Evolutionary conservation across 1,140 invertebrate species (phyloP), one percentile per base, ranked within the genome.

Genomic region (Meloidogyne exigua): DNA sequence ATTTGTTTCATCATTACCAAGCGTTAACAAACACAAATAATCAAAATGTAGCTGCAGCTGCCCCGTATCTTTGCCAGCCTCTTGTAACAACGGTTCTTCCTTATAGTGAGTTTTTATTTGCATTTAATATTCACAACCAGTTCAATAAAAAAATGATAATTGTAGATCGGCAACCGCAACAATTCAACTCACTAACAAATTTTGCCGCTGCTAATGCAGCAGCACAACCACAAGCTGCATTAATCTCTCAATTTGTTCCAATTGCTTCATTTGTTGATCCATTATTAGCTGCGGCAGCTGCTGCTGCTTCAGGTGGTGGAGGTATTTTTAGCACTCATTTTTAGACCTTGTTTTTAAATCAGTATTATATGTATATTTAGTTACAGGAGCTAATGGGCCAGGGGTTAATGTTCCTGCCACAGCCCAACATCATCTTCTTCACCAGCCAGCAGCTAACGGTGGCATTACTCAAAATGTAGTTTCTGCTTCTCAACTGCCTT

Each of bases 1-100:
- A 83, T 71, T 70, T 84, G 23, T 79, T 84, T 44, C 81, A 84
- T n/a, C 83, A 85, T 66, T 84, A 82, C 75, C 72, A 68, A 10
- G 66, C 66, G 25, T 68, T 42, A 68, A 68, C 39, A 68, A 57
- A 57, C 21, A n/a, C 23, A 73, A 65, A 57, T 36, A 73, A 57
- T 49, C 70, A 36, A 36, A 49, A 44, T 23, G 72, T 64, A 12
- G 71, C 44, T 18, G 71, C 71, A 25, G 71, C 72, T 42, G 39
- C 28, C 4, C 72, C 72, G n/a, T 73, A 73, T 21, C 36, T 73
- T 11, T 73, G 72, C 23, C 72, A 73, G 12, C 72, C 72, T 18
- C 18, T 73, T 23, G 21, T 65, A 28, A 57, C 49, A 18, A 44
- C 69, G 1, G 72, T 73, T 18, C 72, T 73, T 39, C 72, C 72